A percentile compares a stretch with the other conserved stretches of the same genome.
Evolutionary conservation across 1,140 invertebrate species (phyloP).

Genomic region (Eriosoma lanigerum): DNA sequence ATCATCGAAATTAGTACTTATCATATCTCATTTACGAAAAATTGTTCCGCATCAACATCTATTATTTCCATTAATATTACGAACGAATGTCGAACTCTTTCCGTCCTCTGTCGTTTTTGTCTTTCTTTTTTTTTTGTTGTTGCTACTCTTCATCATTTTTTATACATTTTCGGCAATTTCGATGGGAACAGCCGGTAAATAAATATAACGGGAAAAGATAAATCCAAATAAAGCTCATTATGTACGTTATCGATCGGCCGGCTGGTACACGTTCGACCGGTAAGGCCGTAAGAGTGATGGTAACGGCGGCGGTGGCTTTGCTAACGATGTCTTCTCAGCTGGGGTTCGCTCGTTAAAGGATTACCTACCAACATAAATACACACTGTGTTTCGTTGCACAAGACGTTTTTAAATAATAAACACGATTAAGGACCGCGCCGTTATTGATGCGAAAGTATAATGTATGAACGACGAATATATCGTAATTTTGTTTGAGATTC

Average conservation of each 20-base stretch:
- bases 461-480: too few relatives aligned
- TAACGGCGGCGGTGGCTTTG: neutral
- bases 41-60: neutral
- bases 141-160: too few relatives aligned
- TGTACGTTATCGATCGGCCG: conserved; percentile 6
- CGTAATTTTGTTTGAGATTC: too few relatives aligned
- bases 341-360: conserved; percentile 27
- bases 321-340: conserved; percentile 38
- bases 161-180: too few relatives aligned
- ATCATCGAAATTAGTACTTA: too few relatives aligned
- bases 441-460: too few relatives aligned
- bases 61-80: neutral
- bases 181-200: neutral
- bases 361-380: neutral
- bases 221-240: conserved; percentile 36
- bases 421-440: too few relatives aligned
- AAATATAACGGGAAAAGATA: neutral
- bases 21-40: too few relatives aligned
- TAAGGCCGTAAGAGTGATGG: too few relatives aligned
- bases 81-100: neutral
- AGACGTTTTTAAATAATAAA: neutral
- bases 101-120: neutral
- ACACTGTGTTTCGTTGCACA: neutral
- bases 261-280: neutral
- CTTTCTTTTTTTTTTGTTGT: too few relatives aligned